A percentile compares a stretch with the other conserved stretches of the same genome.
phyloP scores from a whole-genome alignment of 2,113 vertebrate genomes.

The Cacatua alba region DNA sequence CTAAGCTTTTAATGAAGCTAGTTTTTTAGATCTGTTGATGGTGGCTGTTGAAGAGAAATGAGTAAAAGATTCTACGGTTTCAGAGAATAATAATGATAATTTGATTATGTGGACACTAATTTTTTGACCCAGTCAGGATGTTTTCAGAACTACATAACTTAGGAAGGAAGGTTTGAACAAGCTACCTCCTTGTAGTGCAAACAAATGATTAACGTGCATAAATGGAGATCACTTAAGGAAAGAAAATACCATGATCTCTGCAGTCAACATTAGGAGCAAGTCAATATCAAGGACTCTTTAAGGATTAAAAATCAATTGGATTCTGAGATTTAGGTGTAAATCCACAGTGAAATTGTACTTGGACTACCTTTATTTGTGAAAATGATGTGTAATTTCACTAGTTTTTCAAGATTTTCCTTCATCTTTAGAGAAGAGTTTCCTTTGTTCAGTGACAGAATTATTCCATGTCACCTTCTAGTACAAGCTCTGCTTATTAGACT shows the following conservation, averaged over 20 bases:
- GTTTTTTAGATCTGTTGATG: neutral
- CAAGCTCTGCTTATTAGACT: neutral
- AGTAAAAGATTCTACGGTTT: neutral
- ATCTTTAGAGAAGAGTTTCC: neutral
- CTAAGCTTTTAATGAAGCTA: slow-evolving; percentile 12
- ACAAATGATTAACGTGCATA: neutral
- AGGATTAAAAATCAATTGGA: neutral
- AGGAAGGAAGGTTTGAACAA: neutral
- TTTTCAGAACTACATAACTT: neutral
- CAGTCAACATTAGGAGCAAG: neutral
- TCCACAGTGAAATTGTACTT: neutral
- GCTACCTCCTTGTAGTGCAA: neutral
- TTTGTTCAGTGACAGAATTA: neutral
- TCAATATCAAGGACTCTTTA: neutral
- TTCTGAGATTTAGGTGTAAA: neutral
- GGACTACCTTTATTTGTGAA: neutral
- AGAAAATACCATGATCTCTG: neutral
- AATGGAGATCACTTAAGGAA: neutral
- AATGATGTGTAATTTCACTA: neutral
- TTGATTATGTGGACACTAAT: neutral
- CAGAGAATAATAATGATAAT: neutral
- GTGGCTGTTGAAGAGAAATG: neutral
- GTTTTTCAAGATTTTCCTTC: neutral
- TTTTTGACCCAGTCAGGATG: neutral
- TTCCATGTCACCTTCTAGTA: neutral